These are phyloP conservation scores for Microctonus brassicae DNA, from an alignment of 2,888 invertebrate genomes.

Conservation along the genomic window DNA sequence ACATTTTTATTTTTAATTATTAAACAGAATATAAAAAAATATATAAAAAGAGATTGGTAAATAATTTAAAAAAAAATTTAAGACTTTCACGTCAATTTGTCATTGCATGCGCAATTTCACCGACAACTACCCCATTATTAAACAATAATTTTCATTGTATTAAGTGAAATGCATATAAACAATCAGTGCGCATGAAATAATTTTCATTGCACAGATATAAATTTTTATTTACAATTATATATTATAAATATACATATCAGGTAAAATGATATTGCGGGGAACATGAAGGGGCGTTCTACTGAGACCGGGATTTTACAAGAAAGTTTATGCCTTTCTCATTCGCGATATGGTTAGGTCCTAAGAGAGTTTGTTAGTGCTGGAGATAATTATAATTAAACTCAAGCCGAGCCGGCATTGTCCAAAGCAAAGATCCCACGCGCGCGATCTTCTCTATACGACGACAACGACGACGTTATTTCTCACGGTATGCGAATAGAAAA, in stretches of 20 bases:
- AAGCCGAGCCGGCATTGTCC: constrained; percentile 45
- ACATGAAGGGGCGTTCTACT: constrained; percentile 33
- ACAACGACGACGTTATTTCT: constrained; percentile 46
- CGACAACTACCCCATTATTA: not conserved
- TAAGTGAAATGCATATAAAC: not conserved
- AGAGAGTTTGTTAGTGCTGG: constrained; percentile 57
- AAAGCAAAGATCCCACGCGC: constrained; percentile 53
- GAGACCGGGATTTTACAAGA: constrained; percentile 48
- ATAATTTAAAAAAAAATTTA: not conserved
- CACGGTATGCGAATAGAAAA: constrained; percentile 48
- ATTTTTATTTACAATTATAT: not conserved
- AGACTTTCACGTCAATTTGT: not conserved
- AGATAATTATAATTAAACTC: constrained; percentile 65
- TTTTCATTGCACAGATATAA: not conserved
- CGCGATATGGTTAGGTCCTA: constrained; percentile 34
- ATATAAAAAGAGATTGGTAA: not conserved
- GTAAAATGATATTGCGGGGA: constrained; percentile 21
- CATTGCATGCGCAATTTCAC: not conserved
- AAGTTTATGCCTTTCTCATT: constrained; percentile 57
- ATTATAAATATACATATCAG: constrained; percentile 16
- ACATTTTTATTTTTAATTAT: not conserved
- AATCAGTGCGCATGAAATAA: not conserved
- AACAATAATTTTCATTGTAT: not conserved
- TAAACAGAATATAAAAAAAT: not conserved
- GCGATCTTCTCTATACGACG: constrained; percentile 46